These are phyloP conservation scores for Saccostrea cuccullata DNA, from an alignment of 1,140 invertebrate genomes.

Conservation along the genomic window DNA sequence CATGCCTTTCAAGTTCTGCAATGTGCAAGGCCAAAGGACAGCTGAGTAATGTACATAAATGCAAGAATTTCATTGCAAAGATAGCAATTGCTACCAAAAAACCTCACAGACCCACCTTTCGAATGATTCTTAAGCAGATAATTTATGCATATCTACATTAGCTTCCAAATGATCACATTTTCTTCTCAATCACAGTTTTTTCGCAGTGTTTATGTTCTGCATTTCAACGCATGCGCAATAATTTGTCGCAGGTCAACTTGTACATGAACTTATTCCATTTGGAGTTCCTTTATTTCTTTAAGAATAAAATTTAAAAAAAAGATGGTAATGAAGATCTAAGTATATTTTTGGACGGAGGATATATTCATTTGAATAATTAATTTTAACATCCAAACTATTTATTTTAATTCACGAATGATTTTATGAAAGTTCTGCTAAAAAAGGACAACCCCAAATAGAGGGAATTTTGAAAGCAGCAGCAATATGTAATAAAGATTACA, in stretches of 20 bases:
- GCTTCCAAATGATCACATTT: background rate
- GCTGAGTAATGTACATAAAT: slow-evolving; percentile 6
- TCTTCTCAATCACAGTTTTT: background rate
- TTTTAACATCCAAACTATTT: background rate
- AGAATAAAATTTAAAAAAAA: background rate
- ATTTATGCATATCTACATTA: background rate
- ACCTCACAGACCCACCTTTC: background rate
- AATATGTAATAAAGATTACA: too few relatives aligned
- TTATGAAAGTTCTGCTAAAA: background rate
- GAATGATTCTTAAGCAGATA: background rate
- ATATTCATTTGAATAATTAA: too few relatives aligned
- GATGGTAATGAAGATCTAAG: too few relatives aligned
- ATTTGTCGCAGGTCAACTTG: background rate
- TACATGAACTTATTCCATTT: background rate
- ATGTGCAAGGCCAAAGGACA: background rate
- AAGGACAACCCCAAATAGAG: background rate
- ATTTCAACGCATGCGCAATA: slow-evolving; percentile 10
- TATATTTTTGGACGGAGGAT: too few relatives aligned
- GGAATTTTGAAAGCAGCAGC: background rate
- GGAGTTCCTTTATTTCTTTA: background rate
- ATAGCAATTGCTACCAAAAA: background rate
- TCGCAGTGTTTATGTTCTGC: slow-evolving; percentile 36
- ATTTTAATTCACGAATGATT: background rate
- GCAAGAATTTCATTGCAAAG: background rate
- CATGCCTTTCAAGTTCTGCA: slow-evolving; percentile 47